Evolutionary conservation across 2,797 vertebrate genomes (phyloP), one percentile per base, ranked within the genome.

Genomic region (Epinephelus awoara): DNA sequence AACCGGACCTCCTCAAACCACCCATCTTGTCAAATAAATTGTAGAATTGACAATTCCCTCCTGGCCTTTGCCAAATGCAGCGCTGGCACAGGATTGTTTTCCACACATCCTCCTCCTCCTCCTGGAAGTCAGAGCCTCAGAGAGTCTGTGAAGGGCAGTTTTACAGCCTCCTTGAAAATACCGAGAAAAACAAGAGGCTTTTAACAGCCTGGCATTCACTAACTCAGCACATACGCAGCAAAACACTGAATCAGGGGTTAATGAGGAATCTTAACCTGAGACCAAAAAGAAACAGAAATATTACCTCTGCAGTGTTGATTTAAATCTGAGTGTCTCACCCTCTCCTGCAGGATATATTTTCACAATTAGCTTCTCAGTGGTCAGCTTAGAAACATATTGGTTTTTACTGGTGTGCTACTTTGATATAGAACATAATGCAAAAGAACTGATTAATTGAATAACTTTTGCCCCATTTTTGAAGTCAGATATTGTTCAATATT

Each of bases 1-100:
- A 61, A 54, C n/a, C 4, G 51, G 58, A 69, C 62, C 17, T 69
- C 46, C 44, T 78, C 42, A 65, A 19, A 78, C 50, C 23, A 19
- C 75, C 74, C 54, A 66, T 83, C 74, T 56, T 47, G 51, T 80
- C 61, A 74, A 66, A 80, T 77, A 56, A 79, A 78, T 25, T 49
- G 61, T 66, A n/a, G 18, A 76, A 59, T 63, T 63, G 73, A 64
- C 55, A 25, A 1, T 67, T 70, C 21, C 44, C 67, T 29, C 10
- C 17, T 19, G 61, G 75, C 52, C 42, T 67, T 77, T 66, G 34
- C 70, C 58, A 55, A 80, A 59, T 34, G 66, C 68, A 25, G 63
- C 3, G 50, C 70, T 62, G 55, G 71, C 64, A 25, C 21, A 68
- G 17, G 34, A 23, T 40, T 64, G 70, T 59, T 75, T 51, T 66